A percentile compares a stretch with the other conserved stretches of the same genome.
These are phyloP conservation scores for rabbit (Oryctolagus cuniculus) DNA, from an alignment of 2,113 vertebrate species.

Conservation along the genomic window DNA sequence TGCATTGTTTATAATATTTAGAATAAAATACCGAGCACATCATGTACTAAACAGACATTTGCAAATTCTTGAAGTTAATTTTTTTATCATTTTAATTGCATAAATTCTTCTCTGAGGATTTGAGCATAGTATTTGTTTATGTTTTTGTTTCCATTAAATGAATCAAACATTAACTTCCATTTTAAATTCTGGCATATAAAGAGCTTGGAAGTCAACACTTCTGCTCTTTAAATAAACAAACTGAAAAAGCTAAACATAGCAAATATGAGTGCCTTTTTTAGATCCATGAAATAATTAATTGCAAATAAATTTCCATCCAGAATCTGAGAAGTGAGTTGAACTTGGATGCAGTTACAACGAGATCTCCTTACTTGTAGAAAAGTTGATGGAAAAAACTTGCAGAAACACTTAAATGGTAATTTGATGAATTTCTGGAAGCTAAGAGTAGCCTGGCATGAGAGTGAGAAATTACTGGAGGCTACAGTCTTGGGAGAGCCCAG, in stretches of 20 bases:
- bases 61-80: background rate
- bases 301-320: background rate
- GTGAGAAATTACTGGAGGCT: background rate
- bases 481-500: background rate
- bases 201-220: background rate
- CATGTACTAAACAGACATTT: background rate
- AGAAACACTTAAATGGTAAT: background rate
- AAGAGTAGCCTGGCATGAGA: background rate
- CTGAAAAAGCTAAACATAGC: background rate
- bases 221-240: background rate
- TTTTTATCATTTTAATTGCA: background rate
- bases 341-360: background rate
- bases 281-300: background rate
- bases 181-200: background rate
- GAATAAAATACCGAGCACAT: background rate
- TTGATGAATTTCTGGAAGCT: background rate
- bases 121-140: background rate
- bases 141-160: background rate
- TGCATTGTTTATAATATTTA: background rate
- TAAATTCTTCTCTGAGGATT: background rate
- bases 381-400: fast-evolving
- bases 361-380: background rate
- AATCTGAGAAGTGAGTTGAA: background rate
- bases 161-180: background rate
- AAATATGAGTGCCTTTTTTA: background rate